Conservation (phyloP, 2,888 invertebrate species). For the Cataglyphis albicans region DNA sequence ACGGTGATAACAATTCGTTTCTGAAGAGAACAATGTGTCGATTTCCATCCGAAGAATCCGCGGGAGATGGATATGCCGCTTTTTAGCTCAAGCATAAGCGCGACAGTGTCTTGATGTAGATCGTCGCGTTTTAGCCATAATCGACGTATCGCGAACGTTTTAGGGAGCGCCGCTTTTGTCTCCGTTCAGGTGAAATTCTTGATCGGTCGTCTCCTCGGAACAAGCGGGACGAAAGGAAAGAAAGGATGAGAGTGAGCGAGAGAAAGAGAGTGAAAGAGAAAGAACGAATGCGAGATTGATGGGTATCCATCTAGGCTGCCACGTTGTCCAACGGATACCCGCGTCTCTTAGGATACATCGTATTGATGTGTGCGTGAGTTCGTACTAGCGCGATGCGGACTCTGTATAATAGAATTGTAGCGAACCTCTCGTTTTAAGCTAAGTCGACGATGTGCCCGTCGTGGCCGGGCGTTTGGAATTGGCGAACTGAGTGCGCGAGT, state of each 20-base stretch:
- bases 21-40: constrained; percentile 52
- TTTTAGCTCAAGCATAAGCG: constrained; percentile 68
- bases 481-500: constrained; percentile 52
- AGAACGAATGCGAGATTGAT: constrained; percentile 33
- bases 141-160: constrained; percentile 45
- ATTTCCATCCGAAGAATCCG: not conserved
- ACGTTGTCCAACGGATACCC: constrained; percentile 45
- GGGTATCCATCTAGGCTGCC: constrained; percentile 44
- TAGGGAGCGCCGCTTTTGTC: constrained; percentile 40
- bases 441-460: constrained; percentile 62
- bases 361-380: constrained; percentile 63
- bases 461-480: constrained; percentile 52
- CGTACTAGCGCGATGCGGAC: constrained; percentile 73
- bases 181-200: constrained; percentile 38
- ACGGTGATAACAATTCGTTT: constrained; percentile 55
- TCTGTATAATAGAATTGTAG: constrained; percentile 74
- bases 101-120: constrained; percentile 20
- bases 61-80: constrained; percentile 54
- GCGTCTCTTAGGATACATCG: constrained; percentile 43
- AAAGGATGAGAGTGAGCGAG: constrained; percentile 4
- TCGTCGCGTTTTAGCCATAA: constrained; percentile 70
- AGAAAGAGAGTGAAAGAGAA: constrained; percentile 6
- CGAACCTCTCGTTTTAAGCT: constrained; percentile 74
- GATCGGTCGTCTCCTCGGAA: constrained; percentile 36
- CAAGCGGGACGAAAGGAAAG: constrained; percentile 16